These are phyloP conservation scores for Agrotis exclamationis DNA, from an alignment of 2,888 invertebrate genomes.

Conservation along the genomic window DNA sequence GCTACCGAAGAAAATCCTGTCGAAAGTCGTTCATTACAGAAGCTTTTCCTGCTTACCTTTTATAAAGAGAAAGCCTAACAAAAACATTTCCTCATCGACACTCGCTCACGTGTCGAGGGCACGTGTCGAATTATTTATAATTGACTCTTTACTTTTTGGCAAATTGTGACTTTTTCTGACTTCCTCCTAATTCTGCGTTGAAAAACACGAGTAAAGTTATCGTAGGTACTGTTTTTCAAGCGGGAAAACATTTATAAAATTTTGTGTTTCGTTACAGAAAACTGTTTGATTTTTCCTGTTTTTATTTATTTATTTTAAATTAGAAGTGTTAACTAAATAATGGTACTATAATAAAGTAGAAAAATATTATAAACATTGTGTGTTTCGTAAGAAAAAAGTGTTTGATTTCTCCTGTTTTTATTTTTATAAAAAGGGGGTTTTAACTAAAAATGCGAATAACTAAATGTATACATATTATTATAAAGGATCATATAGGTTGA, in stretches of 20 bases:
- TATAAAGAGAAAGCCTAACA: not conserved
- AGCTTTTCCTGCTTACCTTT: not conserved
- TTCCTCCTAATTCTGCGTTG: constrained; percentile 17
- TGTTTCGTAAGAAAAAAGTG: too few relatives aligned
- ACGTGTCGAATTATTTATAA: constrained; percentile 62
- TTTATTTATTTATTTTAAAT: too few relatives aligned
- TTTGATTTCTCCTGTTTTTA: too few relatives aligned
- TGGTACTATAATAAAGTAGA: too few relatives aligned
- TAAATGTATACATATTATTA: too few relatives aligned
- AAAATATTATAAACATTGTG: too few relatives aligned
- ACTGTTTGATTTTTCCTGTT: not conserved
- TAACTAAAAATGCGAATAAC: too few relatives aligned
- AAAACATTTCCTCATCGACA: constrained; percentile 6
- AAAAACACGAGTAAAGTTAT: constrained; percentile 7
- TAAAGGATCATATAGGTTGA: too few relatives aligned
- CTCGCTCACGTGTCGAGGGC: constrained; percentile 25
- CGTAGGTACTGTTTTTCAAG: not conserved
- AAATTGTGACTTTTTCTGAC: constrained; percentile 30
- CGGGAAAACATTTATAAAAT: not conserved
- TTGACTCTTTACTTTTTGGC: constrained; percentile 50
- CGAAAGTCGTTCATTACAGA: not conserved
- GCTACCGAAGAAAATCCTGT: too few relatives aligned
- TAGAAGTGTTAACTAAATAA: too few relatives aligned
- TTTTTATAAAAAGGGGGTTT: too few relatives aligned
- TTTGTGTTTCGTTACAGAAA: constrained; percentile 5